phyloP scores from a whole-genome alignment of 2,113 vertebrate genomes.

The Vanacampus margaritifer region DNA sequence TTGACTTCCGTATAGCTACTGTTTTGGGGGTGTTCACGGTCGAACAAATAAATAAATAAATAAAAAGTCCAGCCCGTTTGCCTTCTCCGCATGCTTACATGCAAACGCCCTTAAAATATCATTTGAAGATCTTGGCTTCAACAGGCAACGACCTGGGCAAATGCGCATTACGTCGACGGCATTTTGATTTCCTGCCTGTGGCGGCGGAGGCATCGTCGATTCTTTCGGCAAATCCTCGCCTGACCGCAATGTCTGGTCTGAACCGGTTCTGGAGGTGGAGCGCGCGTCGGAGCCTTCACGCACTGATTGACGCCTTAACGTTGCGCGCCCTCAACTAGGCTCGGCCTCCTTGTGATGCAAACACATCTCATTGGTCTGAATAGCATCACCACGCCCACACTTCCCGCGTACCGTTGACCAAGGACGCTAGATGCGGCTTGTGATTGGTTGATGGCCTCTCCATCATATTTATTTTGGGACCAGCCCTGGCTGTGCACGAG shows the following conservation, averaged over 20 bases:
- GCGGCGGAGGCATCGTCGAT: conserved; percentile 27
- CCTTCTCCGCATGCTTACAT: neutral
- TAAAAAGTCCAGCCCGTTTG: too few species aligned
- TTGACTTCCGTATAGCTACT: conserved; percentile 32
- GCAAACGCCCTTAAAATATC: neutral
- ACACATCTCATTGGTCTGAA: conserved; percentile 45
- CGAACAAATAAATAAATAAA: too few species aligned
- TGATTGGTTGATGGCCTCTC: conserved; percentile 50
- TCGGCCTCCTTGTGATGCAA: neutral
- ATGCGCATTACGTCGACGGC: neutral
- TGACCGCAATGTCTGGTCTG: conserved; percentile 73
- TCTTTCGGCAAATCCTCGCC: conserved; percentile 17
- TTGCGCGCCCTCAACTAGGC: conserved; percentile 37
- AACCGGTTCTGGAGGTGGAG: conserved; percentile 75
- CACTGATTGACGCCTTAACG: conserved; percentile 40
- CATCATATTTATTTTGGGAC: conserved; percentile 48
- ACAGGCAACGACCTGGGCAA: neutral
- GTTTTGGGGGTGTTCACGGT: neutral
- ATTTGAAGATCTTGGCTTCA: neutral
- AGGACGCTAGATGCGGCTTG: neutral
- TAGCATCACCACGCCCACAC: conserved; percentile 10
- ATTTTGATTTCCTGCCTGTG: conserved; percentile 49
- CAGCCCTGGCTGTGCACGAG: conserved; percentile 29
- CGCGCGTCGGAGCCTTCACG: conserved; percentile 60
- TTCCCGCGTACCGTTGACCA: conserved; percentile 25